A percentile compares a stretch with the other conserved stretches of the same genome.
phyloP scores from a whole-genome alignment of 2,888 invertebrate species.

The Panorpa germanica region DNA sequence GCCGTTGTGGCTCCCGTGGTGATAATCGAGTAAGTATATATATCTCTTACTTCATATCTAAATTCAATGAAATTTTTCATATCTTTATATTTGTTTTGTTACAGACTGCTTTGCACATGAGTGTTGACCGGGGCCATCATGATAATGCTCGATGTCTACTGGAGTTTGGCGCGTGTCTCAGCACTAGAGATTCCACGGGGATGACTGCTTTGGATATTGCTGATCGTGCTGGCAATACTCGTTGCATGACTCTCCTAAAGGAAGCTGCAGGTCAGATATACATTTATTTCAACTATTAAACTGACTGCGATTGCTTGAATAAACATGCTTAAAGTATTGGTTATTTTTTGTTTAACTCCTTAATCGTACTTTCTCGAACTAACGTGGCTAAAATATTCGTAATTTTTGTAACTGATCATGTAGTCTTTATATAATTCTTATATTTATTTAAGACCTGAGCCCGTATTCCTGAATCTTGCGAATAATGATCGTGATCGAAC shows the following conservation, averaged over 20 bases:
- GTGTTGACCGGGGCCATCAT: conserved; percentile 60
- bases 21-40: conserved; percentile 36
- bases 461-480: no score
- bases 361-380: not conserved
- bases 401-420: no score
- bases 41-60: conserved; percentile 1
- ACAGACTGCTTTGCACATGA: conserved; percentile 64
- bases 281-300: conserved; percentile 1
- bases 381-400: no score
- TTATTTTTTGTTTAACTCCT: not conserved
- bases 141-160: conserved; percentile 48
- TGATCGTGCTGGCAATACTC: conserved; percentile 42
- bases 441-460: no score
- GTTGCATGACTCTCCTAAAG: conserved; percentile 40
- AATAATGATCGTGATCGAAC: no score
- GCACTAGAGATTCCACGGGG: conserved; percentile 42
- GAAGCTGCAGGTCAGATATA: conserved; percentile 38
- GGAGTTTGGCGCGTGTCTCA: conserved; percentile 42
- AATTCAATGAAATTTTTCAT: not conserved
- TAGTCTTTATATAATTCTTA: no score
- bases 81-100: conserved; percentile 13
- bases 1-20: conserved; percentile 43
- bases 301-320: conserved; percentile 1
- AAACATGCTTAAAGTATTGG: not conserved
- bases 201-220: conserved; percentile 54